Base-by-base conservation (phyloP, 2,888 invertebrate species). In the Anthoptus insignis region DNA sequence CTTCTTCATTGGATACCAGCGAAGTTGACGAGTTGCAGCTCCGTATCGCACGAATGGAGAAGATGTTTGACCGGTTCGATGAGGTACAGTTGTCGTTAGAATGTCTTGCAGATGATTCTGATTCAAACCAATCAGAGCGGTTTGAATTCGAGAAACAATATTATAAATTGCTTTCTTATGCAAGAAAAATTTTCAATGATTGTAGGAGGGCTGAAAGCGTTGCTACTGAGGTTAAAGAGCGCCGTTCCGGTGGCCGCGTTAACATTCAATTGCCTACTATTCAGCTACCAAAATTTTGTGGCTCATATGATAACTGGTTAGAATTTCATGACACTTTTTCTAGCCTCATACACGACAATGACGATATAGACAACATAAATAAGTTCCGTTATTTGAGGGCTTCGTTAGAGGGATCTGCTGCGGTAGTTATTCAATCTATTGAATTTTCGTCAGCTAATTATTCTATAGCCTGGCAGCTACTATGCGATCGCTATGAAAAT, bases 401-500 rank as follows among this genome's bases (percentile, higher is more conserved):
- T 2, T 74, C 72, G 3, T 29, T 75, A 3, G 69, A 74, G 27
- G 70, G 72, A 0, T 57, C 71, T 1, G 77, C 76, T 27, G 69
- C 71, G 16, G 57, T 69, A 3, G 60, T 74, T 0, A 72, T 76
- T 16, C 64, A 71, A 29, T 71, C 75, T 1, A 59, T 73, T 14
- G 66, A 67, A 14, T 68, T 72, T 32, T 73, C 73, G 0, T 53
- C 71, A 1, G 27, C 7, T 2, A 73, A 72, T 16, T 76, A 76
- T 53, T 8, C 45, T 8, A 52, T 70, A 6, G 74, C 75, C 3
- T 77, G 74, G 73, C 47, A 67, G 2, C 49, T 77, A 4, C 22
- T 76, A 14, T 70, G 73, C 47, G 72, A 75, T 2, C 59, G 74
- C 11, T 77, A 59, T 27, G 68, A 77, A 45, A 77, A 74, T 37